Conservation (phyloP, 2,113 vertebrate genomes). For the Paralichthys olivaceus region DNA sequence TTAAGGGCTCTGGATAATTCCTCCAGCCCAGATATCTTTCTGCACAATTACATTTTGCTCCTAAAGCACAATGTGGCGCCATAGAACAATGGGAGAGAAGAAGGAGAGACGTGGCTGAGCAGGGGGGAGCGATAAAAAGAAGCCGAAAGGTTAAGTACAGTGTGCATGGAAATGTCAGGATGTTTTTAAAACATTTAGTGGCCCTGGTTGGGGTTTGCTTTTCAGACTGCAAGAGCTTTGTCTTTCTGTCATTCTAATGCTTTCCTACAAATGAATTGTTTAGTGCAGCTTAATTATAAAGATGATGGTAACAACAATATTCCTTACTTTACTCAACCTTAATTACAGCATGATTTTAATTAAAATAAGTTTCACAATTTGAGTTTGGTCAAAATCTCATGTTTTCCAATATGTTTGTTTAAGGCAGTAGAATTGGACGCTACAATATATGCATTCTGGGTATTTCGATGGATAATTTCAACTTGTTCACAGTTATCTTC, state of each 20-base stretch:
- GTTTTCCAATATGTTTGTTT: too few species aligned
- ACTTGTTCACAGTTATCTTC: too few species aligned
- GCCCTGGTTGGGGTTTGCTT: slow-evolving; percentile 2
- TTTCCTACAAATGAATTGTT: slow-evolving; percentile 3
- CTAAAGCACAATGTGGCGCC: slow-evolving; percentile 59
- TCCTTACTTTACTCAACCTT: too few species aligned
- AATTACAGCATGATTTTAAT: slow-evolving; percentile 9
- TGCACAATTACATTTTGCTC: slow-evolving; percentile 64
- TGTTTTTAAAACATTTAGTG: slow-evolving; percentile 38
- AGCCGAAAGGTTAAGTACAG: slow-evolving; percentile 40
- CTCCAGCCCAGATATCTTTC: slow-evolving; percentile 53
- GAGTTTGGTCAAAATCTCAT: too few species aligned
- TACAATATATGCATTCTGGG: too few species aligned
- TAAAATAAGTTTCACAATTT: neutral
- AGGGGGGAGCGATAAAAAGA: slow-evolving; percentile 22
- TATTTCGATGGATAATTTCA: too few species aligned
- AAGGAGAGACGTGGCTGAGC: slow-evolving; percentile 24
- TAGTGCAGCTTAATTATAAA: slow-evolving; percentile 10
- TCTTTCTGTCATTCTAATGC: slow-evolving; percentile 23
- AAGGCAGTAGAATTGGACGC: too few species aligned
- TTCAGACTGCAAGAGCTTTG: slow-evolving; percentile 15
- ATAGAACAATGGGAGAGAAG: slow-evolving; percentile 19
- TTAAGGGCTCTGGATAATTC: slow-evolving; percentile 64
- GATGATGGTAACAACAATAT: neutral
- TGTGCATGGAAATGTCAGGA: slow-evolving; percentile 47